Percentiles rank a stretch among this genome's conserved stretches.
Conservation (phyloP, 2,113 vertebrate genomes). For the Pteronura brasiliensis region DNA sequence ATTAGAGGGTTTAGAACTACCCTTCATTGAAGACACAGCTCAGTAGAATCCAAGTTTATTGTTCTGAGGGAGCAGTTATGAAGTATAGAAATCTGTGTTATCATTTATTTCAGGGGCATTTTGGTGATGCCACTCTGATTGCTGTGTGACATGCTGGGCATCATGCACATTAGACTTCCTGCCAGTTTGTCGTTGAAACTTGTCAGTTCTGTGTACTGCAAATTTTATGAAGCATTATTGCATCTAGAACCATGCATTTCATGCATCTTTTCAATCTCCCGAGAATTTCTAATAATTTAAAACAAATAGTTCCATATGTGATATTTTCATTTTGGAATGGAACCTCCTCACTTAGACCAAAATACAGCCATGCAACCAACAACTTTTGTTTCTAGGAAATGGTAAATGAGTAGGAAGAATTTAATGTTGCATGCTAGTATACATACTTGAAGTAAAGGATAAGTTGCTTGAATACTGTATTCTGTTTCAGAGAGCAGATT, state of each 20-base stretch:
- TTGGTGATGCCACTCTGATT: neutral
- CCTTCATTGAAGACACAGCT: neutral
- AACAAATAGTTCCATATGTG: slow-evolving; percentile 36
- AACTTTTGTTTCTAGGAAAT: slow-evolving; percentile 48
- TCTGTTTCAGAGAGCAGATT: neutral
- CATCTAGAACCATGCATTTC: neutral
- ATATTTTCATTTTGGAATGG: neutral
- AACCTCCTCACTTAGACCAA: neutral
- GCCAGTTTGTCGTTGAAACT: neutral
- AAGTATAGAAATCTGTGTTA: neutral
- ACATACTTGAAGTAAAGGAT: neutral
- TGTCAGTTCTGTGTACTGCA: neutral
- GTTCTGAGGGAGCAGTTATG: neutral
- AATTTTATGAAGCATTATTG: neutral
- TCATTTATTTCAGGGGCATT: slow-evolving; percentile 1
- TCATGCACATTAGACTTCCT: slow-evolving; percentile 19
- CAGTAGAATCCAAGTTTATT: neutral
- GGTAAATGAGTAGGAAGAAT: slow-evolving; percentile 17
- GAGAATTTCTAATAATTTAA: slow-evolving; percentile 55
- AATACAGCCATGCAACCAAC: neutral
- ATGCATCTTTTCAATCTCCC: slow-evolving; percentile 44
- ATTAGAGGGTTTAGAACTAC: slow-evolving; percentile 25
- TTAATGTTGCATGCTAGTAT: neutral
- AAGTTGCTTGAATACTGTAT: neutral
- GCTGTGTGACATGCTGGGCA: slow-evolving; percentile 42